Evolutionary conservation across 2,888 invertebrate species (phyloP).

Genomic region (Mayetiola destructor): DNA sequence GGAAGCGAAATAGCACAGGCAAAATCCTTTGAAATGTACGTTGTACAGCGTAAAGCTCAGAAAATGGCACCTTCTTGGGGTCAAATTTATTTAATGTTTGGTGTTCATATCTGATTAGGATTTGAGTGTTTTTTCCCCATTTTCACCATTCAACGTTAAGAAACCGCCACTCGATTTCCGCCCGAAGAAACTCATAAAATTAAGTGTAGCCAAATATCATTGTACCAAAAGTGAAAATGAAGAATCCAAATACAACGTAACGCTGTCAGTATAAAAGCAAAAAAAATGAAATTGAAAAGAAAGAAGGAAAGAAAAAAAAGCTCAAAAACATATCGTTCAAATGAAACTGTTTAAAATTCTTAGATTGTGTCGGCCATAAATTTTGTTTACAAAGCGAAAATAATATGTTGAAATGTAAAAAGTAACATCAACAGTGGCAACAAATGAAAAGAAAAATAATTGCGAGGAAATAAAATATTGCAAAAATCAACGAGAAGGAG

Average conservation of each 20-base stretch:
- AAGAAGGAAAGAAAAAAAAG: neutral
- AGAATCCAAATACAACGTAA: too few relatives aligned
- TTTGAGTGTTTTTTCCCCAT: too few relatives aligned
- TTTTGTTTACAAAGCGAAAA: slow-evolving; percentile 15
- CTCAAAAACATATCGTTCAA: neutral
- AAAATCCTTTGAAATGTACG: too few relatives aligned
- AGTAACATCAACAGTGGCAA: neutral
- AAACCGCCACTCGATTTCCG: slow-evolving; percentile 8
- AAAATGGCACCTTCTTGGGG: too few relatives aligned
- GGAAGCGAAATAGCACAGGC: too few relatives aligned
- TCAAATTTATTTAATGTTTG: too few relatives aligned
- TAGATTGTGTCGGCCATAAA: slow-evolving; percentile 17
- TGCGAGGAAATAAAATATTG: slow-evolving; percentile 8
- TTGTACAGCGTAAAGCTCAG: too few relatives aligned
- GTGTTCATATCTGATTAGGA: too few relatives aligned
- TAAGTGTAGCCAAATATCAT: slow-evolving; percentile 9
- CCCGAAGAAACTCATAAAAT: neutral
- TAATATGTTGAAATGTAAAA: slow-evolving; percentile 8
- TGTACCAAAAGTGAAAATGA: neutral
- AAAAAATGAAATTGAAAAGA: too few relatives aligned
- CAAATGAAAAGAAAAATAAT: neutral
- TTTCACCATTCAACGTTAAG: too few relatives aligned
- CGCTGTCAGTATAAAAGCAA: too few relatives aligned
- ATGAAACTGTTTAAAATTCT: slow-evolving; percentile 15
- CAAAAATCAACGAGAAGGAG: neutral